Percentiles rank a stretch among this genome's conserved stretches.
Evolutionary conservation across 2,888 invertebrate genomes (phyloP).

Genomic region (Amblyjoppa fuscipennis): DNA sequence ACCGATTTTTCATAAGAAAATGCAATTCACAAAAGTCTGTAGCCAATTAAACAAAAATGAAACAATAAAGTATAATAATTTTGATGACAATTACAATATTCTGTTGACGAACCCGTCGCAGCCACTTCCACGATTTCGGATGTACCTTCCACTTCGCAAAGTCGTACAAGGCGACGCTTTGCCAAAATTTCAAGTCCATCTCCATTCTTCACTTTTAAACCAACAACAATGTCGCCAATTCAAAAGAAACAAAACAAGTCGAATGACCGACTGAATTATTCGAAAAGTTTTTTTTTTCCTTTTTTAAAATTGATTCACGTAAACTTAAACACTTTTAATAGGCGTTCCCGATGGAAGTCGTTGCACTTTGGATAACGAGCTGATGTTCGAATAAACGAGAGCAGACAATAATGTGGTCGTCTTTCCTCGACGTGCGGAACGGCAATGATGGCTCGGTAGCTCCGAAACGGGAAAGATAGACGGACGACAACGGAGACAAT

Average conservation of each 20-base stretch:
- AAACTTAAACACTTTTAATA: no score
- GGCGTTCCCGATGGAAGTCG: not conserved
- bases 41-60: slow-evolving; percentile 6
- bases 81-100: slow-evolving; percentile 17
- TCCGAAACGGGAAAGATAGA: slow-evolving; percentile 53
- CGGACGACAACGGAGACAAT: slow-evolving; percentile 5
- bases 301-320: no score
- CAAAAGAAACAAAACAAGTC: not conserved
- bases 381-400: slow-evolving; percentile 28
- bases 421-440: slow-evolving; percentile 47
- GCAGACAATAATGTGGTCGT: slow-evolving; percentile 15
- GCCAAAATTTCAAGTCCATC: slow-evolving; percentile 76
- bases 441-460: slow-evolving; percentile 48
- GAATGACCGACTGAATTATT: not conserved
- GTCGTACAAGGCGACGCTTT: slow-evolving; percentile 73
- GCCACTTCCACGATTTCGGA: slow-evolving; percentile 77
- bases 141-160: slow-evolving; percentile 76
- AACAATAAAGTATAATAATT: slow-evolving; percentile 13
- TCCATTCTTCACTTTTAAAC: slow-evolving; percentile 67
- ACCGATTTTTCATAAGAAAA: not conserved
- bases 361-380: slow-evolving; percentile 31
- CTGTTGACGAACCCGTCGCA: slow-evolving; percentile 71
- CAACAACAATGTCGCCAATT: not conserved
- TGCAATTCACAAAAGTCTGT: not conserved
- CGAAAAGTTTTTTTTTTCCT: no score